phyloP scores from a whole-genome alignment of 2,113 vertebrate species.

The Menura novaehollandiae region DNA sequence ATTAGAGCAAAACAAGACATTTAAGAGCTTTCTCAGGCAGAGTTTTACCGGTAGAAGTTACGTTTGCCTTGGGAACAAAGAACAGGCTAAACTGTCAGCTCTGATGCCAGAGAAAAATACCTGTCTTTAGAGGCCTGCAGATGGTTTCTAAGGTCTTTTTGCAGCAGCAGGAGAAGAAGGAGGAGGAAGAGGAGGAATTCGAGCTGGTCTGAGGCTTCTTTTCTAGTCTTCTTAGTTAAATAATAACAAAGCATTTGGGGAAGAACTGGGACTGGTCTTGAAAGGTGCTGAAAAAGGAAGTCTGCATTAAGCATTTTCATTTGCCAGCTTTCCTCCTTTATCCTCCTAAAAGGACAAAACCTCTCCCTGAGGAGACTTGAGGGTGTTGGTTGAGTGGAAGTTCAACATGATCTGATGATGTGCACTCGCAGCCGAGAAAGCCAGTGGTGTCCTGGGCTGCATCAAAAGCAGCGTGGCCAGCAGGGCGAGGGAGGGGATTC shows the following conservation, averaged over 20 bases:
- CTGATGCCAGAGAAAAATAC: background rate
- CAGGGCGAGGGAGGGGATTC: no score
- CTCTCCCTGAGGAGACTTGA: background rate
- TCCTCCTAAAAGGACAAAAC: background rate
- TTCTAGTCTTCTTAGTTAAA: background rate
- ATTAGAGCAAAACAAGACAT: background rate
- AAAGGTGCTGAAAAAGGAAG: background rate
- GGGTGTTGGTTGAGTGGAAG: background rate
- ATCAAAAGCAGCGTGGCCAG: background rate
- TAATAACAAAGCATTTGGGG: background rate
- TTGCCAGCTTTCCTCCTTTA: background rate
- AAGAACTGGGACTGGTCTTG: background rate
- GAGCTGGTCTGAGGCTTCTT: background rate
- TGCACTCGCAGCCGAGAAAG: background rate
- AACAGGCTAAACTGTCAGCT: background rate
- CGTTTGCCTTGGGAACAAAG: background rate
- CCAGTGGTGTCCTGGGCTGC: rapidly evolving
- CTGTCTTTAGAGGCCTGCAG: background rate
- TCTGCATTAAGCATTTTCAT: background rate
- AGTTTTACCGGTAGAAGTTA: background rate
- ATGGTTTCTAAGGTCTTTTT: background rate
- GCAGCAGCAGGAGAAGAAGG: background rate
- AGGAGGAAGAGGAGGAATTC: background rate
- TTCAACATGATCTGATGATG: rapidly evolving
- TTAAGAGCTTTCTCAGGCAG: background rate